Percentiles rank a stretch among this genome's conserved stretches.
phyloP scores from a whole-genome alignment of 2,113 vertebrate species.

The Heterocephalus glaber region DNA sequence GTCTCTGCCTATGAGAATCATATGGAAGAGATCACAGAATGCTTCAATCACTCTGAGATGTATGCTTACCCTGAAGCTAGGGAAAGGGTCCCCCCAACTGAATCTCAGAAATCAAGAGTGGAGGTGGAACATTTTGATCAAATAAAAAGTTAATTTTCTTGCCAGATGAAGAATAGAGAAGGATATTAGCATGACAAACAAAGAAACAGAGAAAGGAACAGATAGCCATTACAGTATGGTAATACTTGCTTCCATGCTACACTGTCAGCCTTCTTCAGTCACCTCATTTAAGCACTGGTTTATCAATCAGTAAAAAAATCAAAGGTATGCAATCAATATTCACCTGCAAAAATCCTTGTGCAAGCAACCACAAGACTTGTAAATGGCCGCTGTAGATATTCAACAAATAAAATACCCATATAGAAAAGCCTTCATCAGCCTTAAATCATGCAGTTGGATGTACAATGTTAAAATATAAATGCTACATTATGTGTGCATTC shows the following conservation, averaged over 20 bases:
- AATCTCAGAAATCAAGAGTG: background rate
- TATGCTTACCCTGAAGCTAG: background rate
- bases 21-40: background rate
- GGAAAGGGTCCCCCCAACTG: background rate
- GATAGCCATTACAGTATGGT: background rate
- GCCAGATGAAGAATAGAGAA: background rate
- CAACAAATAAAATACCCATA: constrained; percentile 23
- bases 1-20: background rate
- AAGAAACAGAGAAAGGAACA: background rate
- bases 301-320: constrained; percentile 60
- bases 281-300: constrained; percentile 49
- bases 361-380: constrained; percentile 47
- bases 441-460: constrained; percentile 12
- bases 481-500: constrained; percentile 3
- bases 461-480: constrained; percentile 43
- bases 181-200: background rate
- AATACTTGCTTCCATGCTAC: constrained; percentile 7
- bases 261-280: background rate
- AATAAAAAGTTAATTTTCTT: constrained; percentile 31
- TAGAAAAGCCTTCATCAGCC: background rate
- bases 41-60: background rate
- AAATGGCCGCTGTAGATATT: constrained; percentile 16
- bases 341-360: constrained; percentile 52
- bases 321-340: constrained; percentile 62
- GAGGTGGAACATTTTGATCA: background rate